Percentiles rank a stretch among this genome's conserved stretches.
phyloP scores from a whole-genome alignment of 1,140 invertebrate genomes.

The Drosophila melanogaster region Release_6_plus_ISO1_MT NT_033777.3:23459501-23460000 shows the following conservation, averaged over 20 bases:
- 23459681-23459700: conserved; percentile 53
- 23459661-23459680: conserved; percentile 46
- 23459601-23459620: conserved; percentile 72
- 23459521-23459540: conserved; percentile 37
- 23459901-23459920: conserved; percentile 39
- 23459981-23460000: conserved; percentile 34
- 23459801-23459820: conserved; percentile 69
- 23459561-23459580: conserved; percentile 27
- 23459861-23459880: conserved; percentile 66
- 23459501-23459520: conserved; percentile 24
- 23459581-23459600: conserved; percentile 31
- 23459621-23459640: conserved; percentile 71
- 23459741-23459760: conserved; percentile 51
- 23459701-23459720: conserved; percentile 51
- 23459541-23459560: conserved; percentile 21
- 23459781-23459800: conserved; percentile 78
- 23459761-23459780: conserved; percentile 74
- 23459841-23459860: conserved; percentile 58
- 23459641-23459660: conserved; percentile 12
- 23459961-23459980: conserved; percentile 74
- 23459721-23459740: conserved; percentile 70
- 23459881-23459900: conserved; percentile 9
- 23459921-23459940: conserved; percentile 75
- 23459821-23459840: conserved; percentile 56
- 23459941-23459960: conserved; percentile 78